phyloP scores from a whole-genome alignment of 2,888 invertebrate species.

The Leptopilina syphax region DNA sequence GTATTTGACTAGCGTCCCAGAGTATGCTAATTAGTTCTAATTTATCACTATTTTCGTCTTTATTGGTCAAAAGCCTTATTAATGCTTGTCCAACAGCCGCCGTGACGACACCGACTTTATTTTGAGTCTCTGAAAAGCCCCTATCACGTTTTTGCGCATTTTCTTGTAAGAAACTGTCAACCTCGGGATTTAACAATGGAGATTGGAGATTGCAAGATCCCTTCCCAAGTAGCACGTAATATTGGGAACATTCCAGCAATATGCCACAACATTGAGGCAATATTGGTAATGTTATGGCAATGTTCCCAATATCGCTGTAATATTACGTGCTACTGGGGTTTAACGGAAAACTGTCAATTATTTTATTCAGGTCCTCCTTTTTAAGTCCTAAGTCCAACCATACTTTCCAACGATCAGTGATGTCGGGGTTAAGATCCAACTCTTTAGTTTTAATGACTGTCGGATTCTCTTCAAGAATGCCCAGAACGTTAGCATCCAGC shows the following conservation, averaged over 20 bases:
- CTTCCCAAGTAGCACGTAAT: too few relatives aligned
- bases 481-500: neutral
- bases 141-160: constrained; percentile 15
- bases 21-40: constrained; percentile 8
- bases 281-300: too few relatives aligned
- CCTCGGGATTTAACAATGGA: constrained; percentile 31
- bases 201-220: neutral
- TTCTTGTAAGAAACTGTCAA: constrained; percentile 20
- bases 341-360: neutral
- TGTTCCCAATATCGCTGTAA: too few relatives aligned
- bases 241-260: too few relatives aligned
- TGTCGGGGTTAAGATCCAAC: neutral
- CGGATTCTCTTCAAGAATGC: neutral
- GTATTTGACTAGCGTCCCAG: constrained; percentile 36
- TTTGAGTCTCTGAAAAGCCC: constrained; percentile 5
- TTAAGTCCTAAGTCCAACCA: neutral
- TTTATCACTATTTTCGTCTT: constrained; percentile 17
- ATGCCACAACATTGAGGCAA: too few relatives aligned
- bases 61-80: neutral
- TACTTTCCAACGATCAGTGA: neutral
- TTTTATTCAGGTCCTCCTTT: constrained; percentile 3
- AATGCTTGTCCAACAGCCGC: constrained; percentile 6
- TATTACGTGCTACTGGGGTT: too few relatives aligned
- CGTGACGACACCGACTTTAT: neutral
- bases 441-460: neutral